Evolutionary conservation across 2,888 invertebrate genomes (phyloP), one percentile per base, ranked within the genome.

Genomic region (Torymus tubicola): DNA sequence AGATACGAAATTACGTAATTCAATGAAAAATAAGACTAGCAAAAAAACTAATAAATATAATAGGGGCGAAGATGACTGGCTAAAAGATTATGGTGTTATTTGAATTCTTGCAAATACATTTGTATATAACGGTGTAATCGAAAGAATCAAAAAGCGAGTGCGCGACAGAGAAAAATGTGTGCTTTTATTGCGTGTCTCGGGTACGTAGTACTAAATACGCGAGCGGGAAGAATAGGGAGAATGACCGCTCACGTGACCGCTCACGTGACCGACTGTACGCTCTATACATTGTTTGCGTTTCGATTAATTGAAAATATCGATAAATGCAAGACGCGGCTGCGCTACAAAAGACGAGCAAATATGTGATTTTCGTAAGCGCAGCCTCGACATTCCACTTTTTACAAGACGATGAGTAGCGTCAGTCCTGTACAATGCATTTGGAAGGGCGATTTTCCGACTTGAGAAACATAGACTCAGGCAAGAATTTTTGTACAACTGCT

Each of bases 321-420:
- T 8, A 8, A 42, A 42, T 42, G 55, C 55, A 31, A 73, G 42
- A n/a, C 42, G 42, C 42, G 42, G 8, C 42, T 42, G 8, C 8
- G 42, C 42, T 42, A 42, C 10, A 8, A 5, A 42, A 42, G 42
- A 42, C 8, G 42, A 42, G 58, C 58, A 18, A 50, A 42, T 50
- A 16, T 50, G 42, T 42, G 8, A 42, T 42, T 42, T 42, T 8
- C 42, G 8, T 42, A 42, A 2, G 31, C 14, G 14, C n/a, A n/a
- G 11, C 72, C 8, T 21, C 53, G 63, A 72, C 72, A 72, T 72
- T 72, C 63, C 72, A 64, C 53, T 64, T 63, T 72, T 53, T 52
- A 61, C 31, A 14, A 58, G 0, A 16, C 50, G 60, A 52, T 50
- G 31, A 31, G 2, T 13, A 13, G 18, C 31, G 14, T 12, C 21